Base-by-base conservation (phyloP, 1,140 invertebrate species). In the Popillia japonica region DNA sequence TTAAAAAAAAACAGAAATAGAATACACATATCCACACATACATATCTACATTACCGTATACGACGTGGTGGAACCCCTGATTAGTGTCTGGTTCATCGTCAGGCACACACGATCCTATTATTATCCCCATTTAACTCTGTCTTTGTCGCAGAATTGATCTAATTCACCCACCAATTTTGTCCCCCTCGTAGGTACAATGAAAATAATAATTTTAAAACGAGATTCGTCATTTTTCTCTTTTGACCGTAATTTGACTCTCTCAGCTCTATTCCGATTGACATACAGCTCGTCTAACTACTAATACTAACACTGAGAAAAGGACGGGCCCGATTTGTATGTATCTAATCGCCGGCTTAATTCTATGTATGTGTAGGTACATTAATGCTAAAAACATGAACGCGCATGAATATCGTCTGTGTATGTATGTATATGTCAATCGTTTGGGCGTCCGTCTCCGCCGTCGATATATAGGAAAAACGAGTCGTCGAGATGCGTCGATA, bases 91-190 rank as follows among this genome's bases (percentile, higher is more conserved):
- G 89, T 85, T 93, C 92, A 20, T 89, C 87, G 83, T 92, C 92
- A 41, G 90, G 90, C 79, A 94, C 89, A 84, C 93, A 94, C 77
- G 92, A 93, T 82, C 92, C 93, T 77, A 94, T 92, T 83, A 93
- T 92, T 83, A 93, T 91, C 83, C 93, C 93, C 93, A 94, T 94
- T 48, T 4, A 4, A 48, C 44, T 77, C 75, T 48, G 44, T n/a
- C 11, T 14, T 48, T 48, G 10, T 6, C 41, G 10, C 41, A 42
- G 10, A 42, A 10, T 42, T 42, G 10, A 42, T 42, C 41, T 10
- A 42, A 42, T 6, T 6, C 41, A 42, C 41, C 10, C 41, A 6
- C 41, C 41, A 42, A 9, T 42, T 0, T 11, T 2, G 14, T 42
- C 41, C 41, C 14, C 41, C n/a, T n/a, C n/a, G n/a, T n/a, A n/a